Evolutionary conservation across 2,888 invertebrate genomes (phyloP).

Genomic region (Seira ritae): DNA sequence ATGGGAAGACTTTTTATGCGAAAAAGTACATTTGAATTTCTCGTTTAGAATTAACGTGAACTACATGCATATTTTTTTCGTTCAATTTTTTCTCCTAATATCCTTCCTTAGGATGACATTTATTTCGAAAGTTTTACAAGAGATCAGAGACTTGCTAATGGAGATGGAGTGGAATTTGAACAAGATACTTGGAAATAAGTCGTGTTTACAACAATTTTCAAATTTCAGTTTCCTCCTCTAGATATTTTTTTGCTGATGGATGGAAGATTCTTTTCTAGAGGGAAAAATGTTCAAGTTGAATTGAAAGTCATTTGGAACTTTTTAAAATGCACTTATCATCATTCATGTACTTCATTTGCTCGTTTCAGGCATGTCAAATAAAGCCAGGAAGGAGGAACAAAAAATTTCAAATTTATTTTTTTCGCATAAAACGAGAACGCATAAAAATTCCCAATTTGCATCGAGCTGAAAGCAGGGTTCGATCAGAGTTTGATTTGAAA

Average conservation of each 20-base stretch:
- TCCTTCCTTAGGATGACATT: neutral
- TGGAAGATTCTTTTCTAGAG: neutral
- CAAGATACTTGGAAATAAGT: slow-evolving; percentile 14
- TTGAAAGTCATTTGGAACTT: slow-evolving; percentile 8
- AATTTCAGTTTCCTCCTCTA: neutral
- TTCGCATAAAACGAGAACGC: neutral
- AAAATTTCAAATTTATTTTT: slow-evolving; percentile 13
- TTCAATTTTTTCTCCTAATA: neutral
- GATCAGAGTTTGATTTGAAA: neutral
- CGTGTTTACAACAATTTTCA: neutral
- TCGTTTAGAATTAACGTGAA: neutral
- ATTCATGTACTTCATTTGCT: slow-evolving; percentile 1
- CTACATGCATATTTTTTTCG: slow-evolving; percentile 17
- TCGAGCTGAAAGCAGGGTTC: neutral
- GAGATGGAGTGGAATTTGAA: neutral
- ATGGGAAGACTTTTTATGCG: neutral
- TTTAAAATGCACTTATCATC: slow-evolving; percentile 21
- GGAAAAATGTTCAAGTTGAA: neutral
- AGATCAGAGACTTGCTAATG: slow-evolving; percentile 37
- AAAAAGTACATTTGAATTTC: slow-evolving; percentile 10
- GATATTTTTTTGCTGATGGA: neutral
- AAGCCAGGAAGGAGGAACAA: neutral
- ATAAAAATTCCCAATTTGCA: slow-evolving; percentile 20
- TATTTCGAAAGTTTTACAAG: slow-evolving; percentile 20
- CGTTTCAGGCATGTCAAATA: neutral